Base-by-base conservation (phyloP, 2,113 vertebrate genomes). In the Siniperca chuatsi region DNA sequence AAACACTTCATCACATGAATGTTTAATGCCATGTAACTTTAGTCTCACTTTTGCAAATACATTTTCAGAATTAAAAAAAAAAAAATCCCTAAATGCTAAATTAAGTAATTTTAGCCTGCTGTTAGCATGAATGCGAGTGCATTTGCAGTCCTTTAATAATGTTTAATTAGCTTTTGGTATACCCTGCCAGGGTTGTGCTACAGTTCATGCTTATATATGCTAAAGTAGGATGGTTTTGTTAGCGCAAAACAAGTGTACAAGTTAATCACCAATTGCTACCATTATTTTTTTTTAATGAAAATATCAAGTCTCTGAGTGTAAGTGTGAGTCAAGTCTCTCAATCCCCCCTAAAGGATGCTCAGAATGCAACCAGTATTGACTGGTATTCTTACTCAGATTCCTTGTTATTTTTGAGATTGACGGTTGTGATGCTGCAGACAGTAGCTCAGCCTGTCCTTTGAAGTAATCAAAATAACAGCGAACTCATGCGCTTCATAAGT, bases 401-500 rank as follows among this genome's bases (percentile, higher is more conserved):
- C 46, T 64, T 37, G 50, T 74, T 78, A 81, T 42, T 77, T 46
- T 46, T 18, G 18, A 69, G 62, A 48, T 20, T 21, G 76, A 69
- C 58, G 15, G 66, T 18, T 25, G 9, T 16, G 25, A 29, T 70
- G 58, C 69, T 8, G 9, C 70, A 72, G 25, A 52, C 33, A 4
- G 35, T 5, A 18, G 48, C 72, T 85, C 66, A 70, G 70, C 35
- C 37, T 48, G 9, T 9, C 20, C 74, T 78, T 67, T 78, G 74
- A 73, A 73, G 61, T 42, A 40, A 10, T 25, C 6, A 37, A 60
- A 52, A n/a, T 58, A 52, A 50, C 21, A 29, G 25, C 6, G 6
- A 46, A 20, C 6, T 35, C 37, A 9, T 37, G 10, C 8, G 37
- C 25, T 35, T 48, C 5, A 35, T 15, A 29, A 11, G 4, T 58